Base-by-base conservation (phyloP, 1,140 invertebrate genomes). In the Archivesica marissinica region DNA sequence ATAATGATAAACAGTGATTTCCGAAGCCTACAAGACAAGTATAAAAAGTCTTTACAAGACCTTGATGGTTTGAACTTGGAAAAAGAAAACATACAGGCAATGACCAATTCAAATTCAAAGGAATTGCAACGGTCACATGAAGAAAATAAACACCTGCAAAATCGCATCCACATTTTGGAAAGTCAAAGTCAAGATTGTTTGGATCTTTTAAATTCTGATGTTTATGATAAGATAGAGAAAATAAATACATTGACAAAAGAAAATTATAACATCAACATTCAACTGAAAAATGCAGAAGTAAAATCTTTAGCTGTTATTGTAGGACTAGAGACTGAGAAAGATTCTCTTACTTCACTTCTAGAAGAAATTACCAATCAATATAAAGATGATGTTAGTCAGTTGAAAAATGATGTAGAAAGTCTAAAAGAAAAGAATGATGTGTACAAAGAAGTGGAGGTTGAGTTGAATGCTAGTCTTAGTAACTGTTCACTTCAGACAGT, bases 271-370 rank as follows among this genome's bases (percentile, higher is more conserved):
- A 28, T 68, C 20, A 81, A 81, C 20, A 41, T 81, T 44, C 78
- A 81, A 38, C 64, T 81, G 13, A 81, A 81, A 38, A 70, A 81
- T 68, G 78, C 78, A 30, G 78, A 81, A 70, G 70, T 83, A 11
- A 83, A 83, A 44, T 64, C 68, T 25, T 38, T 74, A 15, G 80
- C 80, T 61, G 68, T 83, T 4, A 47, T 83, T 74, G 80, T 75
- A 41, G 70, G 68, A 61, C 50, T 83, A 47, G 80, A 83, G 64
- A 75, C 80, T 17, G 80, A 83, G 72, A 83, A 75, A 64, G 78
- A 81, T 70, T 68, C 59, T 54, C 44, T 81, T 9, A 47, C 35
- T 25, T 17, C 25, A n/a, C 59, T 54, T n/a, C 17, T 81, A 15
- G 33, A 81, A 30, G 78, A 76, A 56, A 38, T 59, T 15, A 76